phyloP scores from a whole-genome alignment of 30 jellyfish, hydroid and myxozoan genomes.

The Nemopilema nomurai region DNA sequence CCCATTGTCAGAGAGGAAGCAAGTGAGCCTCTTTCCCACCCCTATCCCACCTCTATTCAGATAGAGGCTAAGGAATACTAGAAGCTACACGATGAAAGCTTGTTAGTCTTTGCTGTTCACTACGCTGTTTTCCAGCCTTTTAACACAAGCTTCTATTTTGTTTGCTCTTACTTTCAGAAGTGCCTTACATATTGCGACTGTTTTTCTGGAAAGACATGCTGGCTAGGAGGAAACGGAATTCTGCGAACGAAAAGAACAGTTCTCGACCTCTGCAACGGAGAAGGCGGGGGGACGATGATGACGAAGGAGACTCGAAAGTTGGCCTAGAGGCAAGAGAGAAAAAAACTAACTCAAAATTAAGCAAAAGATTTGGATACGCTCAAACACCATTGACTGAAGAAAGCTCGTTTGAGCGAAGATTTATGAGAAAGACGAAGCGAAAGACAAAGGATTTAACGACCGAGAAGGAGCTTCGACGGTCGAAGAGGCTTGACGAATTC shows the following conservation, averaged over 20 bases:
- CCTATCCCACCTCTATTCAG: too few relatives aligned
- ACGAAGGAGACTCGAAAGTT: neutral
- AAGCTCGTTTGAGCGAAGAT: conserved; percentile 42
- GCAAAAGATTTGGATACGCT: conserved; percentile 20
- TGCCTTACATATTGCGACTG: conserved; percentile 90
- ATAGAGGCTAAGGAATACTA: too few relatives aligned
- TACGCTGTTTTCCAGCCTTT: too few relatives aligned
- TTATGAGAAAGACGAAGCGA: conserved; percentile 56
- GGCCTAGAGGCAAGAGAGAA: neutral
- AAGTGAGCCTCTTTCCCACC: too few relatives aligned
- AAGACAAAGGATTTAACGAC: conserved; percentile 73
- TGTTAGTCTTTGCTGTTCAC: too few relatives aligned
- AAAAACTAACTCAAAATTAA: neutral
- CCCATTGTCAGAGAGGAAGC: too few relatives aligned
- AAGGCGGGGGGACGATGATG: conserved; percentile 59
- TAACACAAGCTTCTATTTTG: neutral
- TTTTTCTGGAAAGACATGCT: conserved; percentile 99
- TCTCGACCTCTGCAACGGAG: conserved; percentile 28
- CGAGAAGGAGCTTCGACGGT: conserved; percentile 71
- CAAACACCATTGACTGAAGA: conserved; percentile 57
- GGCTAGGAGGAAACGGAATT: conserved; percentile 89
- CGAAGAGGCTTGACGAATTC: conserved; percentile 56
- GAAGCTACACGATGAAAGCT: too few relatives aligned
- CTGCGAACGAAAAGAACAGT: conserved; percentile 31
- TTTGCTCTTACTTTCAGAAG: conserved; percentile 67